These are phyloP conservation scores for Hylaeus anthracinus DNA, from an alignment of 1,140 invertebrate species.

Conservation along the genomic window DNA sequence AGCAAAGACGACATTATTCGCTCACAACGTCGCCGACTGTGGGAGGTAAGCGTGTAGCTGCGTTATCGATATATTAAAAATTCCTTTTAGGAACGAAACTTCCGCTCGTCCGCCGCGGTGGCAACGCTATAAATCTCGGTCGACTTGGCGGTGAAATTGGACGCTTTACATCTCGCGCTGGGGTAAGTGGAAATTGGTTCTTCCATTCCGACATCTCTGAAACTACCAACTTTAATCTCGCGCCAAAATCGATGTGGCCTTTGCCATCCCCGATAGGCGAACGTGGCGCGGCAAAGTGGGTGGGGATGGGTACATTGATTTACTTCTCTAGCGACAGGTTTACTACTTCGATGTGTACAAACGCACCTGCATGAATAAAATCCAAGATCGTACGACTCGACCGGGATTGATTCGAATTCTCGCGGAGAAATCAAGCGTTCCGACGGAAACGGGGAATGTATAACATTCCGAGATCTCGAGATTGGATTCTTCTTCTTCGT, in stretches of 20 bases:
- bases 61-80: constrained; percentile 15
- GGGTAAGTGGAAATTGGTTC: constrained; percentile 60
- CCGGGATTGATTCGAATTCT: constrained; percentile 60
- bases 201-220: constrained; percentile 52
- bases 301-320: constrained; percentile 57
- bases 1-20: constrained; percentile 2
- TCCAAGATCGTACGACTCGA: constrained; percentile 53
- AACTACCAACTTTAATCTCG: constrained; percentile 64
- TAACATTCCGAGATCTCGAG: constrained; percentile 51
- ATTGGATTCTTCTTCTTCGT: constrained; percentile 50
- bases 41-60: not conserved
- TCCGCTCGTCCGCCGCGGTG: constrained; percentile 10
- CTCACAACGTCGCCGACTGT: not conserved
- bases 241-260: constrained; percentile 64
- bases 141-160: constrained; percentile 42
- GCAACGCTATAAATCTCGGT: constrained; percentile 42
- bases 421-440: constrained; percentile 52
- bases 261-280: constrained; percentile 37
- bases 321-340: constrained; percentile 64
- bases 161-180: constrained; percentile 49
- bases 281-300: not conserved
- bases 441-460: constrained; percentile 44
- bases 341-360: constrained; percentile 63
- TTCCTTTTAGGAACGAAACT: constrained; percentile 22
- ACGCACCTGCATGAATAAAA: constrained; percentile 65